Evolutionary conservation across 2,797 vertebrate species (phyloP), one percentile per base, ranked within the genome.

Genomic region (Tympanoctomys barrerae): DNA sequence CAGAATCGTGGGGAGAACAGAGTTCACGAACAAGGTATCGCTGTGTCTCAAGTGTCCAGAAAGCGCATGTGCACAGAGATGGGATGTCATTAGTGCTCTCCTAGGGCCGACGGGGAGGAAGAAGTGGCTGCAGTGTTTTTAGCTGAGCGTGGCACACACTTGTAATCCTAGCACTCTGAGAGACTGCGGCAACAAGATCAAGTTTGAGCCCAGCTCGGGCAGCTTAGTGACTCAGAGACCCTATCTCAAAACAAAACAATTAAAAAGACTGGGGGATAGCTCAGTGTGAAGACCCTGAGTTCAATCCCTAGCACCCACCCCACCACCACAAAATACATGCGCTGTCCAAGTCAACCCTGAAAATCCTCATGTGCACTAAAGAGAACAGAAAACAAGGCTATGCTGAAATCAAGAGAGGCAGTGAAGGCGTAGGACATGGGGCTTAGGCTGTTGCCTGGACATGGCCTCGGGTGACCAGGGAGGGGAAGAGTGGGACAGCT

Each of bases 291-390:
- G 73, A 31, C 26, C 42, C 13, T 77, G 14, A 13, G 26, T 77
- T 77, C 42, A 77, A 49, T 28, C 26, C 26, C 73, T 12, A 49
- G 26, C 73, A 18, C 42, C 42, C 42, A 5, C 42, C 71, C n/a
- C 36, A 24, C 70, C 21, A 46, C 24, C 42, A 22, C 26, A 7
- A 49, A 54, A 46, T 64, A 11, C 36, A 49, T n/a, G 57, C 66
- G 9, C 46, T 84, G 3, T 80, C 36, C 75, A 94, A 62, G 87
- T 91, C 82, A 33, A 70, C 64, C 77, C 5, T 61, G 61, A 85
- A 68, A 82, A 33, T 91, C 62, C 78, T 73, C 9, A 87, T 87
- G 79, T 84, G 18, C 33, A 31, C n/a, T 80, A 57, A 83, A 90
- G 68, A 68, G 28, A 93, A 31, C 36, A 70, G 78, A 46, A 82